Evolutionary conservation across 2,797 vertebrate species (phyloP).

Genomic region (Helarctos malayanus): DNA sequence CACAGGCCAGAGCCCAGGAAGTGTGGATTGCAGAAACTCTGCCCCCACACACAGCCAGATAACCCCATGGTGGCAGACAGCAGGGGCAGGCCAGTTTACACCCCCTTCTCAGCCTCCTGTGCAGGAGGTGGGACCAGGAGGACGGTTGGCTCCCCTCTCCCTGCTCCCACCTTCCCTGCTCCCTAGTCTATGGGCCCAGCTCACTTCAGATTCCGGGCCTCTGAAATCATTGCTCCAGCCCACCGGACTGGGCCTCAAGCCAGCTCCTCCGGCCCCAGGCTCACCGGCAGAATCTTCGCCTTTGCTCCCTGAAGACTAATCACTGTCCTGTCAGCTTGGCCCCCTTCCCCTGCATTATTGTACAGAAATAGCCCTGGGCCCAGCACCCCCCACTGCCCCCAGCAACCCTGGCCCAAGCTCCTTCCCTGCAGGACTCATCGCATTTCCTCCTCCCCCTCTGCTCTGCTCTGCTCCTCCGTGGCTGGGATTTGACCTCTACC

Average conservation of each 20-base stretch:
- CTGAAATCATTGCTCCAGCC: conserved; percentile 82
- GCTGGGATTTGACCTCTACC: conserved; percentile 74
- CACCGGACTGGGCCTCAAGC: conserved; percentile 59
- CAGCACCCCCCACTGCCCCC: background rate
- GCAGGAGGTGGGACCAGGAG: conserved; percentile 30
- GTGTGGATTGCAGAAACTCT: conserved; percentile 57
- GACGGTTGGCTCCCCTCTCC: background rate
- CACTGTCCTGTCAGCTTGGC: conserved; percentile 83
- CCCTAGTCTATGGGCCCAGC: conserved; percentile 60
- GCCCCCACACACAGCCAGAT: conserved; percentile 68
- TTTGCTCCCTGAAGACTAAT: conserved; percentile 77
- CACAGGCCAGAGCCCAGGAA: conserved; percentile 65
- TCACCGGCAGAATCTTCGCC: conserved; percentile 63
- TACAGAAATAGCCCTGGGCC: conserved; percentile 75
- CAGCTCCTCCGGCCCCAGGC: conserved; percentile 72
- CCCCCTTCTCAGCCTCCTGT: conserved; percentile 32
- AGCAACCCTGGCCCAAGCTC: background rate
- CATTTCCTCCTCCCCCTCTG: conserved; percentile 68
- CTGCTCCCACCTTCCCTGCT: conserved; percentile 43
- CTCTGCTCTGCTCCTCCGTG: conserved; percentile 39
- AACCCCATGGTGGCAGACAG: conserved; percentile 69
- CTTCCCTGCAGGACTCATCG: background rate
- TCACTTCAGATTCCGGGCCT: conserved; percentile 68
- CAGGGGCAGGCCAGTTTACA: background rate
- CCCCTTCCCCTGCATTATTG: conserved; percentile 82